These are phyloP conservation scores for Salticus scenicus DNA, from an alignment of 2,888 invertebrate genomes.

Conservation along the genomic window DNA sequence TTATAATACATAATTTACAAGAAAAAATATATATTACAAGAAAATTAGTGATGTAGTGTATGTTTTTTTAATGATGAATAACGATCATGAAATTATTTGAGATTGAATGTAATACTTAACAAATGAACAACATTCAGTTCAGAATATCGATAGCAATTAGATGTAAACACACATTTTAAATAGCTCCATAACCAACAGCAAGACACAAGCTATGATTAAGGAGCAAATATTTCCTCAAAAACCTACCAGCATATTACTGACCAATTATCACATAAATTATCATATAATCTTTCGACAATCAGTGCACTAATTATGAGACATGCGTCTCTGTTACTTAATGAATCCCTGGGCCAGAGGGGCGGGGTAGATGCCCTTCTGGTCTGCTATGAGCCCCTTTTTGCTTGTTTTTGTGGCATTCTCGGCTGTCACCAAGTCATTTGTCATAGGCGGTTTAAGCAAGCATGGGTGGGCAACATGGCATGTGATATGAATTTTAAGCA, in stretches of 20 bases:
- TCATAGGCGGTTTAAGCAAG: slow-evolving; percentile 24
- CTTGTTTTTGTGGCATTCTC: slow-evolving; percentile 58
- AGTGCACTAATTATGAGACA: slow-evolving; percentile 55
- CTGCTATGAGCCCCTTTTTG: slow-evolving; percentile 24
- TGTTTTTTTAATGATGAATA: too few relatives aligned
- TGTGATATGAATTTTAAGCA: slow-evolving; percentile 9
- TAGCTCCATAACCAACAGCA: not conserved
- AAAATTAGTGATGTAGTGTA: too few relatives aligned
- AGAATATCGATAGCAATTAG: not conserved
- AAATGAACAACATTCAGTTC: not conserved
- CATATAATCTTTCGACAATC: slow-evolving; percentile 59
- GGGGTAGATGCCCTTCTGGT: slow-evolving; percentile 23
- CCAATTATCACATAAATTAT: slow-evolving; percentile 50
- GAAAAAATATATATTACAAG: too few relatives aligned
- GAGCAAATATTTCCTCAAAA: slow-evolving; percentile 13
- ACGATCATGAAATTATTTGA: too few relatives aligned
- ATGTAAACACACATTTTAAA: not conserved
- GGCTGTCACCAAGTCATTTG: slow-evolving; percentile 63
- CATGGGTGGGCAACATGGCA: slow-evolving; percentile 1
- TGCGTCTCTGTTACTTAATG: slow-evolving; percentile 50
- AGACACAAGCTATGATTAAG: not conserved
- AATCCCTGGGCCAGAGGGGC: slow-evolving; percentile 44
- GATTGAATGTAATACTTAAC: too few relatives aligned
- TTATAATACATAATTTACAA: too few relatives aligned
- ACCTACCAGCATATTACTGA: slow-evolving; percentile 39